Conservation (phyloP, 2,888 invertebrate genomes). For the Fabriciana adippe region DNA sequence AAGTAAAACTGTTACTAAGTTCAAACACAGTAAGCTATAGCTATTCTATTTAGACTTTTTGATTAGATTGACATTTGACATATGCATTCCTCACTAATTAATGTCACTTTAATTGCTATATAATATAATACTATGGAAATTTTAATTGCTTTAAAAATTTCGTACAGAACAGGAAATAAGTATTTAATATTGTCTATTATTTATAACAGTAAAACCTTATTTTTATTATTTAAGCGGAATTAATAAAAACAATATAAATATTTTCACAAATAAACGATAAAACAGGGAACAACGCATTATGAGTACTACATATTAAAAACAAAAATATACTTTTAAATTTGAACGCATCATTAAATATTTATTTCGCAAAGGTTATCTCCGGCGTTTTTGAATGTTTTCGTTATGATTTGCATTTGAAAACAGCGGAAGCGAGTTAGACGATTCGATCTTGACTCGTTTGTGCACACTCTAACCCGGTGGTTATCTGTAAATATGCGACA, state of each 20-base stretch:
- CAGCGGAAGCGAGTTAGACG: slow-evolving; percentile 42
- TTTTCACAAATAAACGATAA: too few species aligned
- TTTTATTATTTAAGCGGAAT: too few species aligned
- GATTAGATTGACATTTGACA: slow-evolving; percentile 5
- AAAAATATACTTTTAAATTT: slow-evolving; percentile 21
- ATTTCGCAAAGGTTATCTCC: slow-evolving; percentile 38
- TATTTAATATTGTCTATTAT: too few species aligned
- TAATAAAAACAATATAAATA: too few species aligned
- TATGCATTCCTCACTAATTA: neutral
- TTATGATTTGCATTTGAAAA: slow-evolving; percentile 43
- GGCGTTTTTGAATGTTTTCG: slow-evolving; percentile 34
- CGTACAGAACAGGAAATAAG: too few species aligned
- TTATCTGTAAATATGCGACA: neutral
- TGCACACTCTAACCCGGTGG: slow-evolving; percentile 1
- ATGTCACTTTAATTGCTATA: neutral
- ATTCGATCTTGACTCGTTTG: slow-evolving; percentile 36
- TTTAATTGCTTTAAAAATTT: too few species aligned
- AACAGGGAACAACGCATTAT: too few species aligned
- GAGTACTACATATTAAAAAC: too few species aligned
- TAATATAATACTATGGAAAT: neutral
- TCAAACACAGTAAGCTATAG: slow-evolving; percentile 1
- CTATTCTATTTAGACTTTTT: slow-evolving; percentile 3
- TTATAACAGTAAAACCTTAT: too few species aligned
- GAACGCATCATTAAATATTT: slow-evolving; percentile 29
- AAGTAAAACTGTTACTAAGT: neutral